Base-by-base conservation (phyloP, 2,797 vertebrate genomes). In the Myotis daubentonii region DNA sequence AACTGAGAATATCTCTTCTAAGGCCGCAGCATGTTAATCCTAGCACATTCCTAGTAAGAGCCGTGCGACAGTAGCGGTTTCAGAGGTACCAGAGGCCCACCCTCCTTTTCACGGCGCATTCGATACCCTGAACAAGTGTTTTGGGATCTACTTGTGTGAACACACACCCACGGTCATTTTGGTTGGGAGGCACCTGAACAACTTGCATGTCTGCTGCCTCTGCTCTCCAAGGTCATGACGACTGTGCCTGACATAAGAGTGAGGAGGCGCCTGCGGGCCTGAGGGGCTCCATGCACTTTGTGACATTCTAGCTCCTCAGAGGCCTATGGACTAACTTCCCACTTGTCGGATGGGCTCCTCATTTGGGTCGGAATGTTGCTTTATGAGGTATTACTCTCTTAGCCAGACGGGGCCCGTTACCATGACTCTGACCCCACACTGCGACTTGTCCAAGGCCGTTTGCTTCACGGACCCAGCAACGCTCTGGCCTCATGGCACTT, bases 101-200 rank as follows among this genome's bases (percentile, higher is more conserved):
- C 6, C 0, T 23, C 25, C 74, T n/a, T n/a, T 15, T 44, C n/a
- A 8, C 16, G 0, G 8, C 8, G 1, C 2, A 0, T 30, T 2
- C 0, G 15, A 0, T 1, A 1, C 53, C 1, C 47, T 8, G 41
- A 44, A 10, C 41, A 44, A 44, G 41, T 44, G 10, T 44, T 44
- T 44, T 44, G 41, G 41, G 41, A 44, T 44, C 41, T 44, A 44
- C 9, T 44, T 44, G 41, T 44, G 41, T 44, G 41, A 44, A 44
- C 41, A 10, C 41, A 44, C 41, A 44, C 41, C 41, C 41, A 11
- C 10, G 41, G 41, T 11, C 41, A 44, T 44, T 44, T 44, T 10
- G 41, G 41, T 44, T 44, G 41, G 70, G 60, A n/a, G 72, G 25
- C 78, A 6, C 30, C 60, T 44, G n/a, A 23, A 7, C 13, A 2